Conservation (phyloP, 2,888 invertebrate species). For the Alsophila aescularia region DNA sequence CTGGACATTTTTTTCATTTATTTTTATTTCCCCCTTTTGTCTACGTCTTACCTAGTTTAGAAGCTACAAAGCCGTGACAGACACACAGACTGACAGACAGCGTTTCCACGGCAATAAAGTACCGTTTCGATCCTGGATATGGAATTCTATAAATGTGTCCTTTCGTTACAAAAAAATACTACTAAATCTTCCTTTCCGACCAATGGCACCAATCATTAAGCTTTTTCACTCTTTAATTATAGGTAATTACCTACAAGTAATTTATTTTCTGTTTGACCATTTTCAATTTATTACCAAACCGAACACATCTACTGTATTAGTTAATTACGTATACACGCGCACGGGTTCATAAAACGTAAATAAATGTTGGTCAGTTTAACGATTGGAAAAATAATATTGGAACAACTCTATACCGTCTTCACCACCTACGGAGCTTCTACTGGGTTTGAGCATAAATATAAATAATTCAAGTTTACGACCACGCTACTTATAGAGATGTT, state of each 20-base stretch:
- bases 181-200: constrained; percentile 7
- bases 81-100: too few species aligned
- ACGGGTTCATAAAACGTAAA: constrained; percentile 54
- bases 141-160: too few species aligned
- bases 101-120: too few species aligned
- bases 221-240: constrained; percentile 10
- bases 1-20: too few species aligned
- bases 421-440: constrained; percentile 41
- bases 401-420: constrained; percentile 25
- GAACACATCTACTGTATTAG: constrained; percentile 20
- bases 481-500: constrained; percentile 37
- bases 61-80: too few species aligned
- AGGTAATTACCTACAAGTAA: not conserved
- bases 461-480: constrained; percentile 30
- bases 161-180: not conserved
- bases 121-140: too few species aligned
- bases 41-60: too few species aligned
- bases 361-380: constrained; percentile 49
- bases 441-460: constrained; percentile 18
- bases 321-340: constrained; percentile 41
- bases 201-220: not conserved
- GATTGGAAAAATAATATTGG: constrained; percentile 38
- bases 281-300: constrained; percentile 22
- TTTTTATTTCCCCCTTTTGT: too few species aligned
- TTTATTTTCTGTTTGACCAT: constrained; percentile 16